Evolutionary conservation across 2,113 vertebrate species (phyloP), one percentile per base, ranked within the genome.

Genomic region (Pseudorhombus dupliciocellatus): DNA sequence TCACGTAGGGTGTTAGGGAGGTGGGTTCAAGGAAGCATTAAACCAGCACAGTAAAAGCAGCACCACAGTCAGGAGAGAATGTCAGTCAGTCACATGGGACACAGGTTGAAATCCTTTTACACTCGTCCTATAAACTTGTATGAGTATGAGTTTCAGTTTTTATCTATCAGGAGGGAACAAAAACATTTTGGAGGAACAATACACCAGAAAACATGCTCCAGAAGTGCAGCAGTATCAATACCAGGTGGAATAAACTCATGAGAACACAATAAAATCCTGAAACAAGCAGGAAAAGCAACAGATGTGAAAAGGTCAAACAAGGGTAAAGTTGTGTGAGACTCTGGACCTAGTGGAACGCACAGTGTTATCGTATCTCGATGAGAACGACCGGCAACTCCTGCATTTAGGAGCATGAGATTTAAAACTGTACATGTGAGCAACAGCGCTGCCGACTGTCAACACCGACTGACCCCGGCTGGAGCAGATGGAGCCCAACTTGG

Each of bases 51-150:
- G 55, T 25, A 59, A 10, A 66, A 66, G 10, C 8, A 9, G 8
- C 9, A 40, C 9, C 53, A 50, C 24, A 34, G 2, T 40, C 16
- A 48, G 15, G 44, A n/a, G 21, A 53, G 30, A 21, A 22, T 16
- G 25, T 60, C 10, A 12, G n/a, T 9, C 16, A 37, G 34, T 52
- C 30, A 24, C 55, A 28, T 20, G 40, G 62, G 18, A 58, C 51
- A 71, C 21, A 12, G 18, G 25, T 55, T n/a, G 21, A 57, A 60
- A 60, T 37, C 37, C 61, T 53, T 59, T 25, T 1, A 61, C 28
- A 40, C 21, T 51, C 10, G 11, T 51, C 22, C 7, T 51, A 22
- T 51, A 51, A 51, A 21, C 21, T 22, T 8, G 24, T 51, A 22
- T 22, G 50, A 22, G n/a, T 22, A 51, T 51, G 46, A n/a, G 0